These are phyloP conservation scores for Plutomurus gul DNA, from an alignment of 1,140 invertebrate species.

Conservation along the genomic window DNA sequence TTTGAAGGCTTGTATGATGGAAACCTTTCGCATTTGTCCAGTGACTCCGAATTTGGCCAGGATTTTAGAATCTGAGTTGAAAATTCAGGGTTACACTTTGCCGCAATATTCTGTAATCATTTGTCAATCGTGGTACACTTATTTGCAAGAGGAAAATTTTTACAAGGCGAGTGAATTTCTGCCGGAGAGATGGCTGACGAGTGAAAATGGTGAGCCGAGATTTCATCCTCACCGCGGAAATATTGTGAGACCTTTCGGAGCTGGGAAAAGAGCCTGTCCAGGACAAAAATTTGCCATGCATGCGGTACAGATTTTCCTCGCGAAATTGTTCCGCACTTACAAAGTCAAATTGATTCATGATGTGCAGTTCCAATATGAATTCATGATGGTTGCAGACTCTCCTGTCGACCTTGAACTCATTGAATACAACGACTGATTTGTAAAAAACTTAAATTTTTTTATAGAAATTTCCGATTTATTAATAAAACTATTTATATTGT, in stretches of 20 bases:
- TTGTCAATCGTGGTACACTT: slow-evolving; percentile 81
- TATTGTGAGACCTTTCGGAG: slow-evolving; percentile 85
- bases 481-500: too few species aligned
- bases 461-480: too few species aligned
- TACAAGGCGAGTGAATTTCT: slow-evolving; percentile 71
- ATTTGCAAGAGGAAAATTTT: slow-evolving; percentile 77
- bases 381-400: neutral
- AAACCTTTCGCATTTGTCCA: slow-evolving; percentile 81
- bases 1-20: slow-evolving; percentile 81
- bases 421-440: neutral
- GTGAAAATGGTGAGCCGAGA: slow-evolving; percentile 55
- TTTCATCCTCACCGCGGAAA: slow-evolving; percentile 59
- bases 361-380: neutral
- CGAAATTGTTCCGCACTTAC: neutral
- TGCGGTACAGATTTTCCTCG: neutral
- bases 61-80: slow-evolving; percentile 74
- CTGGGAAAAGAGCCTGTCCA: slow-evolving; percentile 78
- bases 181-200: slow-evolving; percentile 79
- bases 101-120: slow-evolving; percentile 81
- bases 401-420: neutral
- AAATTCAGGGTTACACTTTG: slow-evolving; percentile 74
- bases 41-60: slow-evolving; percentile 81
- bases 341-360: neutral
- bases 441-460: too few species aligned
- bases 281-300: slow-evolving; percentile 74